Evolutionary conservation across 2,888 invertebrate genomes (phyloP), one percentile per base, ranked within the genome.

Genomic region (Caenorhabditis doughertyi): DNA sequence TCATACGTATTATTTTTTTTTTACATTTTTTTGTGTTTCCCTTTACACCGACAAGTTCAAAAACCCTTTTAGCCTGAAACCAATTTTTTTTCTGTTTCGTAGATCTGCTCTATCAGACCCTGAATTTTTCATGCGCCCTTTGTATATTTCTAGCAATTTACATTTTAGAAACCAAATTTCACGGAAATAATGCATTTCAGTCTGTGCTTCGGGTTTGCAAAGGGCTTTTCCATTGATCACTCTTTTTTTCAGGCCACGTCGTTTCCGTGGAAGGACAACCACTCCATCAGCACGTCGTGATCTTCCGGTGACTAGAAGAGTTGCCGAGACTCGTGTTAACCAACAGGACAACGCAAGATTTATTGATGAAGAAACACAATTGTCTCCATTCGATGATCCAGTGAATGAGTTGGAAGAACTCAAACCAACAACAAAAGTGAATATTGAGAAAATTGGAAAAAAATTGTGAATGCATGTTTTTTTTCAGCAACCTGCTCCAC

Each of bases 381-480:
- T 74, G 13, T 86, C 86, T 51, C 88, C 88, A 18, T 88, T 88
- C 56, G 88, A 88, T 51, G 81, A 85, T 70, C 77, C 74, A 56
- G 32, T 53, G 9, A 53, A 65, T 8, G 73, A 79, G 13, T 13
- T 49, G 13, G 76, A 71, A 27, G 67, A 71, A 11, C 21, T 76
- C 3, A 71, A 70, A n/a, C 47, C 81, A 2, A 81, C 71, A 2
- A 81, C 81, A 1, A 77, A 60, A 27, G 81, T 76, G 4, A 47
- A 18, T 16, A 23, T 13, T 23, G 51, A 21, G n/a, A 25, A 35
- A 42, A 25, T 8, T 0, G 9, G n/a, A 32, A 32, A 27, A 7
- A 47, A 32, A 29, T 29, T 23, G 25, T 1, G 18, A 23, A 2
- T 32, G n/a, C n/a, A 27, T 8, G 8, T 49, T 21, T 32, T 7